phyloP scores from a whole-genome alignment of 2,113 vertebrate species.

The Marcusenius ussheri region DNA sequence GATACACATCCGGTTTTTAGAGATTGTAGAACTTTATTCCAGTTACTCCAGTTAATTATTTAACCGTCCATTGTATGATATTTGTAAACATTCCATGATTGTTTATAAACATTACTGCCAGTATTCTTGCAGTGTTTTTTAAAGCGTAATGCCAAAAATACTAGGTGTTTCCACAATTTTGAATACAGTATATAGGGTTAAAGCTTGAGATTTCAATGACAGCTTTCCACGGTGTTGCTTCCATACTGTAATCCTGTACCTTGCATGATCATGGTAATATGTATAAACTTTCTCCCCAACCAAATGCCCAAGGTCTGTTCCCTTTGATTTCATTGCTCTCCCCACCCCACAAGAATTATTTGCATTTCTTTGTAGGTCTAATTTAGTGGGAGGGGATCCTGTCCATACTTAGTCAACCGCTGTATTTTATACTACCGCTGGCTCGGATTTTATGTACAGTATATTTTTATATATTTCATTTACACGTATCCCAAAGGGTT shows the following conservation, averaged over 20 bases:
- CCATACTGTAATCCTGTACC: neutral
- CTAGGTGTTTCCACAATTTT: neutral
- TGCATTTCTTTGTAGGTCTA: neutral
- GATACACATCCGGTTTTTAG: neutral
- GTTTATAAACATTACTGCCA: neutral
- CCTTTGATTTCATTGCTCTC: neutral
- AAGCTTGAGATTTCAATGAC: neutral
- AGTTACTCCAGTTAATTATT: neutral
- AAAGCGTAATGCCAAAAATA: neutral
- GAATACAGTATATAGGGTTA: neutral
- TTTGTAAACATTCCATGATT: neutral
- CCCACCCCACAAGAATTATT: neutral
- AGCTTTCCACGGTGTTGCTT: neutral
- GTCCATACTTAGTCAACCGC: neutral
- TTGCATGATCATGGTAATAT: neutral
- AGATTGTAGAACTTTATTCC: neutral
- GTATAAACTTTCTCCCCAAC: neutral
- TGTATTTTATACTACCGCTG: neutral
- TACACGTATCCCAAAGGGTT: neutral
- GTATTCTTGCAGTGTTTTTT: neutral
- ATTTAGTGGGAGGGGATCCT: neutral
- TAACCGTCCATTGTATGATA: neutral
- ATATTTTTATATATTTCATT: neutral
- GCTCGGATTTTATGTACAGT: neutral
- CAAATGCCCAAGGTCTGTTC: neutral